These are phyloP conservation scores for Iphiclides podalirius DNA, from an alignment of 2,888 invertebrate species.

Conservation along the genomic window DNA sequence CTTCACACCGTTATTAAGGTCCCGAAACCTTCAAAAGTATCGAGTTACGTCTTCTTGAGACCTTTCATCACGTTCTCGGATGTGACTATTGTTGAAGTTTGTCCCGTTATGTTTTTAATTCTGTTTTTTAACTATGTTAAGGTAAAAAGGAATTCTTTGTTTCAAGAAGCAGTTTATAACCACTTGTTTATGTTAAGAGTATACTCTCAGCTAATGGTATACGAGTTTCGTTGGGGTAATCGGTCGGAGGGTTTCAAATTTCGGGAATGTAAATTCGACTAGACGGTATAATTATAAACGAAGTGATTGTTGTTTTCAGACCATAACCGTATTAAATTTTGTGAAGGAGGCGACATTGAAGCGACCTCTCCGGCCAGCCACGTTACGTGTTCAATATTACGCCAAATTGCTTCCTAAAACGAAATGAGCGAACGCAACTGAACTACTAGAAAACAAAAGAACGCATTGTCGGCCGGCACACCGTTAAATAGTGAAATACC, in stretches of 20 bases:
- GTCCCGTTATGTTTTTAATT: too few relatives aligned
- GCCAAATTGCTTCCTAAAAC: constrained; percentile 70
- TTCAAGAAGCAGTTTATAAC: too few relatives aligned
- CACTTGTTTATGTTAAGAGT: too few relatives aligned
- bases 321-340: constrained; percentile 40
- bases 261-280: too few relatives aligned
- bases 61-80: constrained; percentile 13
- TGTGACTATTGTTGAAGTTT: too few relatives aligned
- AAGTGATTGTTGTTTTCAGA: too few relatives aligned
- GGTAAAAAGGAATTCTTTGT: too few relatives aligned
- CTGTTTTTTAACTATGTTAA: neutral
- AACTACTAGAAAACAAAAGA: constrained; percentile 49
- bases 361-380: constrained; percentile 58
- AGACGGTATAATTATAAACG: too few relatives aligned
- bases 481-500: constrained; percentile 27
- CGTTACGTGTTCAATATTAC: constrained; percentile 67
- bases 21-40: constrained; percentile 47
- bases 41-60: constrained; percentile 59
- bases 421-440: constrained; percentile 44
- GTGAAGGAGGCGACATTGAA: constrained; percentile 55
- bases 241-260: too few relatives aligned
- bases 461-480: constrained; percentile 34
- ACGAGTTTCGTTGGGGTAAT: too few relatives aligned
- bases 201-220: too few relatives aligned
- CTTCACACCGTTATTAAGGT: constrained; percentile 29